Conservation (phyloP, 2,113 vertebrate genomes). For the Psammodynastes pulverulentus region DNA sequence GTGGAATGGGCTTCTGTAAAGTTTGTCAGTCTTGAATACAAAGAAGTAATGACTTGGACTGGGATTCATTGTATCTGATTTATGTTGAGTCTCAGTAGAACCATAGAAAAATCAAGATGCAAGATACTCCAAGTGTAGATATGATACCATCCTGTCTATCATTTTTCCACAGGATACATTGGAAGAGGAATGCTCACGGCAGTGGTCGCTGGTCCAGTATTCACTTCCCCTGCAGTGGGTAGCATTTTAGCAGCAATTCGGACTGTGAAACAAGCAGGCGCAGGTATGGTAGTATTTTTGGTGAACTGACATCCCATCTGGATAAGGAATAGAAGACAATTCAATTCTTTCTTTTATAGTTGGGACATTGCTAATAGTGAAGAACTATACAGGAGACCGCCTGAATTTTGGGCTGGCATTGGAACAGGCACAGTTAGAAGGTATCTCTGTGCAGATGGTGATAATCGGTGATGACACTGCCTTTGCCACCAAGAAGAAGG, state of each 20-base stretch:
- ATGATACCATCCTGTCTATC: background rate
- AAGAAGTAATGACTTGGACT: background rate
- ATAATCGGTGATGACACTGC: conserved; percentile 89
- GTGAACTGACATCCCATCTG: background rate
- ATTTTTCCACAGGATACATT: conserved; percentile 77
- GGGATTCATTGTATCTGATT: background rate
- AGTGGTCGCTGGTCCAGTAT: conserved; percentile 85
- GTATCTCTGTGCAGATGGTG: conserved; percentile 79
- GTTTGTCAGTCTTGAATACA: background rate
- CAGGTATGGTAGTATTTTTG: conserved; percentile 43
- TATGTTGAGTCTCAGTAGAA: background rate
- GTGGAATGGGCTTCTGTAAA: background rate
- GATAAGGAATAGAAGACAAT: background rate
- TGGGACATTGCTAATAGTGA: conserved; percentile 87
- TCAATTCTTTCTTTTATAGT: conserved; percentile 35
- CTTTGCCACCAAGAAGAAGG: conserved; percentile 78
- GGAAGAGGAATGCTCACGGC: conserved; percentile 92
- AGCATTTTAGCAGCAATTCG: conserved; percentile 87
- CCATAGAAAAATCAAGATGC: background rate
- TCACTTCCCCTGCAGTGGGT: conserved; percentile 87
- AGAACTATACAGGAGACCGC: conserved; percentile 95
- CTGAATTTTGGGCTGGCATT: conserved; percentile 91
- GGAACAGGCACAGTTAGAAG: conserved; percentile 81
- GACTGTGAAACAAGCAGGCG: conserved; percentile 76
- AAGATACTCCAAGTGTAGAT: background rate